A percentile compares a stretch with the other conserved stretches of the same genome.
These are phyloP conservation scores for Hyposmocoma kahamanoa DNA, from an alignment of 1,140 invertebrate genomes.

Conservation along the genomic window DNA sequence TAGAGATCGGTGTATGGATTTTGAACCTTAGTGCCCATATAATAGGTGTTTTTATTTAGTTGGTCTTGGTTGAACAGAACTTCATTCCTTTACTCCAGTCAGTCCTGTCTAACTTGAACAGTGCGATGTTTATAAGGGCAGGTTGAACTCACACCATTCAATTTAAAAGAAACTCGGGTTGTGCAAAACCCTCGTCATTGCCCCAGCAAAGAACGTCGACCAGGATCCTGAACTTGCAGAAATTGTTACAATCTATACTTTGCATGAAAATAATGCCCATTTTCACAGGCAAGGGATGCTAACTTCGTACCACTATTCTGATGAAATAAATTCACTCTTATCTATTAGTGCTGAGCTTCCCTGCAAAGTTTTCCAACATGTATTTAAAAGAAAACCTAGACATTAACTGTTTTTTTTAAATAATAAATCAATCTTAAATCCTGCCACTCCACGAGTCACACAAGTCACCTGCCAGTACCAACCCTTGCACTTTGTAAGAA, in stretches of 20 bases:
- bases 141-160: constrained; percentile 68
- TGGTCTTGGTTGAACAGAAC: constrained; percentile 73
- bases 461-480: constrained; percentile 41
- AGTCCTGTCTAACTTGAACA: constrained; percentile 72
- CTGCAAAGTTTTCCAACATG: constrained; percentile 70
- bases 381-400: constrained; percentile 62
- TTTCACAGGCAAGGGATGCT: constrained; percentile 77
- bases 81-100: constrained; percentile 65
- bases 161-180: constrained; percentile 70
- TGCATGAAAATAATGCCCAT: constrained; percentile 91
- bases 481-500: constrained; percentile 61
- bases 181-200: constrained; percentile 48
- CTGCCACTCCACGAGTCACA: constrained; percentile 32
- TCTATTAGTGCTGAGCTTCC: constrained; percentile 68
- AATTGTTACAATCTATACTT: constrained; percentile 88
- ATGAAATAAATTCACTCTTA: constrained; percentile 65
- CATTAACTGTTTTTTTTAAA: constrained; percentile 47
- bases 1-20: too few relatives aligned
- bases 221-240: constrained; percentile 58
- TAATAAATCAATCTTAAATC: constrained; percentile 39
- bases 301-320: constrained; percentile 58
- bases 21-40: too few relatives aligned
- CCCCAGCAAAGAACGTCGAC: constrained; percentile 26
- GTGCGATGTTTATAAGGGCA: constrained; percentile 56
- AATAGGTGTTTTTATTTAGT: constrained; percentile 73